Evolutionary conservation across 2,888 invertebrate genomes (phyloP).

Genomic region (Geophilus truncorum): DNA sequence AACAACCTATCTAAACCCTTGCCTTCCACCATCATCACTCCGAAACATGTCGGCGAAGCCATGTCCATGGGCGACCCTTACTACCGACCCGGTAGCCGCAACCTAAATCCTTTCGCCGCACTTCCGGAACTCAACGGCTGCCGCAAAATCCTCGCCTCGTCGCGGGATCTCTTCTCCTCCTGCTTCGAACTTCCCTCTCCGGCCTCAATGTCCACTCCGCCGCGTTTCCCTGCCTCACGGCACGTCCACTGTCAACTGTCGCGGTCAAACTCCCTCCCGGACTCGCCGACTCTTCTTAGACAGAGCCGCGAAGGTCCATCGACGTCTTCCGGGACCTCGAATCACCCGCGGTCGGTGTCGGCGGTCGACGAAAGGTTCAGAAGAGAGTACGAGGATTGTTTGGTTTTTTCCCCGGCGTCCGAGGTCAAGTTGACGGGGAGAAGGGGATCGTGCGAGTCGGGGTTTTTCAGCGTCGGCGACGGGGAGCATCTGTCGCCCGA

Average conservation of each 20-base stretch:
- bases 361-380: slow-evolving; percentile 37
- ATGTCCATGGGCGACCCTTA: slow-evolving; percentile 80
- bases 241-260: slow-evolving; percentile 33
- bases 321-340: neutral
- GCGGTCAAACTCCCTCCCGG: slow-evolving; percentile 40
- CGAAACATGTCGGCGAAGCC: slow-evolving; percentile 68
- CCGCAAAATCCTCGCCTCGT: slow-evolving; percentile 63
- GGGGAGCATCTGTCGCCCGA: slow-evolving; percentile 46
- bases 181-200: slow-evolving; percentile 73
- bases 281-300: slow-evolving; percentile 37
- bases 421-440: slow-evolving; percentile 48
- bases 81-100: slow-evolving; percentile 61
- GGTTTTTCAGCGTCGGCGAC: slow-evolving; percentile 79
- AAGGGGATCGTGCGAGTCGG: slow-evolving; percentile 80
- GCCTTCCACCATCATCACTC: too few species aligned
- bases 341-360: slow-evolving; percentile 37
- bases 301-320: neutral
- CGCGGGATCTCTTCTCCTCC: slow-evolving; percentile 63
- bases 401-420: slow-evolving; percentile 36
- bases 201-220: slow-evolving; percentile 41
- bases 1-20: too few species aligned
- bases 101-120: slow-evolving; percentile 66
- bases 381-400: slow-evolving; percentile 38
- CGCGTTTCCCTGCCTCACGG: neutral
- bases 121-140: slow-evolving; percentile 73